phyloP scores from a whole-genome alignment of 2,888 invertebrate species.

The Leucania comma region DNA sequence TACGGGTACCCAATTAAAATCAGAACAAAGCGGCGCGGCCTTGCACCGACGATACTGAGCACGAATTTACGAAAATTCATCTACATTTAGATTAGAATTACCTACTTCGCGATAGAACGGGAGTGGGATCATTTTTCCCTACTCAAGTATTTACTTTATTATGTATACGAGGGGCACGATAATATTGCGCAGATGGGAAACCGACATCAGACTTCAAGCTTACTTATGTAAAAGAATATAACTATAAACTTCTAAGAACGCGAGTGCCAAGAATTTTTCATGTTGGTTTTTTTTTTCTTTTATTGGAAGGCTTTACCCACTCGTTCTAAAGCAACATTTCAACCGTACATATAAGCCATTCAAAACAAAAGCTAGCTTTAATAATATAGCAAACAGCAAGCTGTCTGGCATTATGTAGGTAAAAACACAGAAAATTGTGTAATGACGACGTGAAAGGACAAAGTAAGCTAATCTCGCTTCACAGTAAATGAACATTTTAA shows the following conservation, averaged over 20 bases:
- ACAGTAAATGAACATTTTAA: slow-evolving; percentile 55
- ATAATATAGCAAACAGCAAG: slow-evolving; percentile 26
- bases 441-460: slow-evolving; percentile 43
- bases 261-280: slow-evolving; percentile 29
- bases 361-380: slow-evolving; percentile 21
- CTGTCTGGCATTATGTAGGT: slow-evolving; percentile 23
- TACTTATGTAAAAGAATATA: slow-evolving; percentile 50
- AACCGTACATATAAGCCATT: not conserved
- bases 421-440: slow-evolving; percentile 47
- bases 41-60: slow-evolving; percentile 64
- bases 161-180: slow-evolving; percentile 62
- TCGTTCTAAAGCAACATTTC: slow-evolving; percentile 15
- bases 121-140: slow-evolving; percentile 60
- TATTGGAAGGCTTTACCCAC: slow-evolving; percentile 24
- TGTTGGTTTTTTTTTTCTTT: slow-evolving; percentile 41
- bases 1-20: slow-evolving; percentile 74
- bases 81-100: slow-evolving; percentile 75
- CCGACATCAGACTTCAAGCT: slow-evolving; percentile 42
- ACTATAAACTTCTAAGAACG: slow-evolving; percentile 44
- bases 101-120: slow-evolving; percentile 61
- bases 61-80: slow-evolving; percentile 68
- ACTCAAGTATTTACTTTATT: slow-evolving; percentile 59
- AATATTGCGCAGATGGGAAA: slow-evolving; percentile 51
- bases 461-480: slow-evolving; percentile 51
- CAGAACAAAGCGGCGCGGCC: slow-evolving; percentile 68